These are phyloP conservation scores for Chionis minor DNA, from an alignment of 2,113 vertebrate species.

Conservation along the genomic window DNA sequence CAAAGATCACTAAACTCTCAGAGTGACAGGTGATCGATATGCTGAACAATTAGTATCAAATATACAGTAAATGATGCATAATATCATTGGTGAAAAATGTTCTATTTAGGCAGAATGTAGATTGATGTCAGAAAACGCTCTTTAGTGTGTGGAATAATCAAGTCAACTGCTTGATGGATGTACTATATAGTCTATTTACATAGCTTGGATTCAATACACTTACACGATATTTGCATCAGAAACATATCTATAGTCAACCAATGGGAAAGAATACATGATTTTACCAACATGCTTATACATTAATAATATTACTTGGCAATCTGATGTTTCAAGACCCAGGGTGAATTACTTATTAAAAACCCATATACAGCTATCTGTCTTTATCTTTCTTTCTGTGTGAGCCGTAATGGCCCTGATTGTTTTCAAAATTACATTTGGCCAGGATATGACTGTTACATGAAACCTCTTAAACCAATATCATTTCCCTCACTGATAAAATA, in stretches of 20 bases:
- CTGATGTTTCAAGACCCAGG: conserved; percentile 86
- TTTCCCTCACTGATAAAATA: conserved; percentile 91
- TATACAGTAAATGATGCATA: conserved; percentile 72
- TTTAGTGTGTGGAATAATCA: conserved; percentile 76
- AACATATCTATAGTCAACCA: conserved; percentile 76
- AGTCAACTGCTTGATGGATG: conserved; percentile 78
- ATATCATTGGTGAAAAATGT: conserved; percentile 70
- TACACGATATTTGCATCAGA: conserved; percentile 80
- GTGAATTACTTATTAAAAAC: conserved; percentile 94
- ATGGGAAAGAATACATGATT: conserved; percentile 75
- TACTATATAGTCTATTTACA: conserved; percentile 75
- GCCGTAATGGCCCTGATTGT: conserved; percentile 92
- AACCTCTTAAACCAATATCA: conserved; percentile 91
- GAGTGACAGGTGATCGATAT: conserved; percentile 63
- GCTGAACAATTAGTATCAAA: conserved; percentile 74
- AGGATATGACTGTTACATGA: conserved; percentile 96
- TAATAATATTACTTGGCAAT: conserved; percentile 88
- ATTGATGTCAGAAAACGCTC: conserved; percentile 73
- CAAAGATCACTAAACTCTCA: conserved; percentile 42
- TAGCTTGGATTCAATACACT: conserved; percentile 76
- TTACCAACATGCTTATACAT: conserved; percentile 87
- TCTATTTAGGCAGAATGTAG: conserved; percentile 74
- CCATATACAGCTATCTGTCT: conserved; percentile 90
- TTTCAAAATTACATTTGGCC: conserved; percentile 96
- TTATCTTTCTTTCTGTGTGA: conserved; percentile 90